Conservation (phyloP, 1,140 invertebrate genomes). For the Aphelenchoides fujianensis region DNA sequence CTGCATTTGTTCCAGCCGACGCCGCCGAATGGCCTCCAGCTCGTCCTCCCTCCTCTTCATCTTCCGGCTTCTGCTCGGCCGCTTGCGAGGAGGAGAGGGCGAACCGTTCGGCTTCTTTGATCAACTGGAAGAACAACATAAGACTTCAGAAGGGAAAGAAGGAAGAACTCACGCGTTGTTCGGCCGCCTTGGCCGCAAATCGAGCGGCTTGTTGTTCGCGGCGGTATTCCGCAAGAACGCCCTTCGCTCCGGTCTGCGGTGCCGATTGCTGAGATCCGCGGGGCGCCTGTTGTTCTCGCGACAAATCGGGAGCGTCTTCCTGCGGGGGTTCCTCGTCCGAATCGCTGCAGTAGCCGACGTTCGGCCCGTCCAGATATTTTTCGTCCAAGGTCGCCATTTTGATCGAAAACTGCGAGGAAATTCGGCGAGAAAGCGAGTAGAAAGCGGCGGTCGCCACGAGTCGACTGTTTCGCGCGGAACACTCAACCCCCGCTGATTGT, state of each 20-base stretch:
- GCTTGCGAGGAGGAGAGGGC: conserved; percentile 20
- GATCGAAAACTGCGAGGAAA: too few species aligned
- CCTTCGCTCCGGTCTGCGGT: conserved; percentile 45
- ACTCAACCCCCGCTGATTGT: too few species aligned
- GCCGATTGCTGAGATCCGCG: not conserved
- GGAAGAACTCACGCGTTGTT: not conserved
- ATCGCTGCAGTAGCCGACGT: conserved; percentile 43
- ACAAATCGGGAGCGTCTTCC: not conserved
- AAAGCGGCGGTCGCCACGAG: too few species aligned
- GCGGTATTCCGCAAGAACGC: conserved; percentile 47
- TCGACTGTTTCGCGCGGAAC: too few species aligned
- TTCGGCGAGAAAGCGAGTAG: too few species aligned
- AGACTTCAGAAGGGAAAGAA: too few species aligned
- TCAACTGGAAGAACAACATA: too few species aligned
- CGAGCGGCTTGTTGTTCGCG: not conserved
- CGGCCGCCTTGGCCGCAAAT: not conserved
- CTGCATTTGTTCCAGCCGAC: conserved; percentile 37
- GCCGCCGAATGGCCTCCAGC: conserved; percentile 33
- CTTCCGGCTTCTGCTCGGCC: conserved; percentile 23
- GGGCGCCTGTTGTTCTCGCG: not conserved
- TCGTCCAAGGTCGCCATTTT: conserved; percentile 47
- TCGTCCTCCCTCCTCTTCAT: conserved; percentile 41
- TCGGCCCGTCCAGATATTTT: conserved; percentile 49
- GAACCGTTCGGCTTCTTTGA: conserved; percentile 45
- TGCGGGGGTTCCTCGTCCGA: conserved; percentile 39